phyloP scores from a whole-genome alignment of 2,113 vertebrate species.

The Azemiops feae region DNA sequence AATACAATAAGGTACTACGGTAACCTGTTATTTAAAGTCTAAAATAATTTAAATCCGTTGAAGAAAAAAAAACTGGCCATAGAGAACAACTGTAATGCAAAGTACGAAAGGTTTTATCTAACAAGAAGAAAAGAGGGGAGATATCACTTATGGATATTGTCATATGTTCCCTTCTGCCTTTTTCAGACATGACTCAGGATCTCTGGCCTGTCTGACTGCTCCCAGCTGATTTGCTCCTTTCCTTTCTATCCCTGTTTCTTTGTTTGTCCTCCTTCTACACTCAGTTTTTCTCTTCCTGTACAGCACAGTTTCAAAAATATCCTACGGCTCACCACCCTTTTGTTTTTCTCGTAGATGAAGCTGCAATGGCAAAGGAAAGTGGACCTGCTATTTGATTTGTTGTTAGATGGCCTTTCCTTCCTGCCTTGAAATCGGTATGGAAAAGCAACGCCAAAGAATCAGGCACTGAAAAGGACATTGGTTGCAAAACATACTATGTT shows the following conservation, averaged over 20 bases:
- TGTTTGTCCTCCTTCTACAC: not conserved
- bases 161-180: not conserved
- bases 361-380: not conserved
- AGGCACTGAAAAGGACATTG: not conserved
- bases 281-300: not conserved
- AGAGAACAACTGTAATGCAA: not conserved
- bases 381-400: not conserved
- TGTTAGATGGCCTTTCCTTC: not conserved
- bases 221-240: not conserved
- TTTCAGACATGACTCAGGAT: not conserved
- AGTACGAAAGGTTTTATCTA: not conserved
- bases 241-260: too few species aligned
- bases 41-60: not conserved
- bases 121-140: too few species aligned
- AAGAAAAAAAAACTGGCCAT: not conserved
- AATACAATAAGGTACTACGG: not conserved
- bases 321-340: not conserved
- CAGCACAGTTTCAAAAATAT: not conserved
- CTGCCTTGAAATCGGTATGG: not conserved
- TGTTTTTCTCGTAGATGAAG: not conserved
- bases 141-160: not conserved
- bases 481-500: not conserved
- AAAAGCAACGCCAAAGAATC: not conserved
- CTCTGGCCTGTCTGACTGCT: not conserved
- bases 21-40: not conserved